These are phyloP conservation scores for Premnoplex brunnescens DNA, from an alignment of 2,797 vertebrate species.

Conservation along the genomic window DNA sequence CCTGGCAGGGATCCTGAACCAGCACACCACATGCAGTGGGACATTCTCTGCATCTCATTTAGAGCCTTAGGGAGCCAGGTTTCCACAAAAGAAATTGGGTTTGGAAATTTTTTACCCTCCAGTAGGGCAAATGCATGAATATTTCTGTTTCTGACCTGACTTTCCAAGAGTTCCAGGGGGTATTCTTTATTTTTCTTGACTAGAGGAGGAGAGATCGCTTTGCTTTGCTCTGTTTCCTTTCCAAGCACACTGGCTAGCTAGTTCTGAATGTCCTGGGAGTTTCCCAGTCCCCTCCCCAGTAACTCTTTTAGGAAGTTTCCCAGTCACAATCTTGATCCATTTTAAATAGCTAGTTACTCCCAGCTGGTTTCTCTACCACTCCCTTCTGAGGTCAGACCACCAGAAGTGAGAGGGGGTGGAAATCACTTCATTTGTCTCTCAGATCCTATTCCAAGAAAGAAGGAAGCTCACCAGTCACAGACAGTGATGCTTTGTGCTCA, in stretches of 20 bases:
- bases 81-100: constrained; percentile 51
- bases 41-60: constrained; percentile 27
- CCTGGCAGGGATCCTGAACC: constrained; percentile 48
- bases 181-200: constrained; percentile 39
- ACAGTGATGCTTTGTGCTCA: background rate
- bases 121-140: background rate
- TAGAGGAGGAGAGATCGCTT: background rate
- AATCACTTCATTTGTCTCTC: background rate
- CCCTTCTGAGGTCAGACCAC: constrained; percentile 36
- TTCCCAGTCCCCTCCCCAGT: background rate
- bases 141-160: constrained; percentile 57
- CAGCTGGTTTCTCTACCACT: constrained; percentile 15
- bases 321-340: background rate
- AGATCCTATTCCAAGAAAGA: constrained; percentile 25
- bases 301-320: background rate
- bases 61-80: constrained; percentile 49
- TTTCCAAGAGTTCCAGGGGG: constrained; percentile 30
- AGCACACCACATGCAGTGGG: constrained; percentile 54
- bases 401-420: constrained; percentile 9
- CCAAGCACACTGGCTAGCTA: background rate
- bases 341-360: constrained; percentile 13
- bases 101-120: constrained; percentile 50
- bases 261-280: constrained; percentile 36
- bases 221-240: constrained; percentile 26
- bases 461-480: constrained; percentile 15